Percentiles rank a stretch among this genome's conserved stretches.
Conservation (phyloP, 1,140 invertebrate genomes). For the Parapsyche elsis region DNA sequence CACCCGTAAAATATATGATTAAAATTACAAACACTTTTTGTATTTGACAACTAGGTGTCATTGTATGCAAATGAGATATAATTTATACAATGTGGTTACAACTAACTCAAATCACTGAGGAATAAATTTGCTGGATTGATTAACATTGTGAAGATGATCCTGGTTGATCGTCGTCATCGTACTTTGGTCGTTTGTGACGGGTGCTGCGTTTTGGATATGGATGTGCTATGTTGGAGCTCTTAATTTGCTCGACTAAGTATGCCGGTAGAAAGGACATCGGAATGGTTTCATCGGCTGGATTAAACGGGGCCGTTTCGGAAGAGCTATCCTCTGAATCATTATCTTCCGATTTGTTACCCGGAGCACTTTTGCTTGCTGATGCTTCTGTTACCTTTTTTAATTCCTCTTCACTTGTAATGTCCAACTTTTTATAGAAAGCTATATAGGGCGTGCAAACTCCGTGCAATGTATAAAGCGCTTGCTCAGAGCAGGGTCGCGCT, state of each 20-base stretch:
- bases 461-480: constrained; percentile 73
- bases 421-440: constrained; percentile 75
- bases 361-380: neutral
- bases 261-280: constrained; percentile 20
- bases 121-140: no score
- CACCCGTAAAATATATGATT: no score
- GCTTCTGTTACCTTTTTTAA: neutral
- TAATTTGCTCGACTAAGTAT: constrained; percentile 18
- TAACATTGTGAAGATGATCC: neutral
- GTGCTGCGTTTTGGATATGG: neutral
- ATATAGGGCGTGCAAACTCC: constrained; percentile 85
- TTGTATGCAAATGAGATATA: no score
- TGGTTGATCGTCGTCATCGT: neutral
- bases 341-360: neutral
- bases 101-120: no score
- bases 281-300: neutral
- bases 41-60: no score
- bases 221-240: neutral
- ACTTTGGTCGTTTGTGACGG: neutral
- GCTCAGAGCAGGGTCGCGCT: constrained; percentile 72
- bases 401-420: constrained; percentile 35
- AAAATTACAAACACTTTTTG: no score
- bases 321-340: neutral
- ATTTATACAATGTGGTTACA: no score
- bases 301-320: neutral